A percentile compares a stretch with the other conserved stretches of the same genome.
Conservation (phyloP, 2,797 vertebrate species). For the Rhincodon typus region DNA sequence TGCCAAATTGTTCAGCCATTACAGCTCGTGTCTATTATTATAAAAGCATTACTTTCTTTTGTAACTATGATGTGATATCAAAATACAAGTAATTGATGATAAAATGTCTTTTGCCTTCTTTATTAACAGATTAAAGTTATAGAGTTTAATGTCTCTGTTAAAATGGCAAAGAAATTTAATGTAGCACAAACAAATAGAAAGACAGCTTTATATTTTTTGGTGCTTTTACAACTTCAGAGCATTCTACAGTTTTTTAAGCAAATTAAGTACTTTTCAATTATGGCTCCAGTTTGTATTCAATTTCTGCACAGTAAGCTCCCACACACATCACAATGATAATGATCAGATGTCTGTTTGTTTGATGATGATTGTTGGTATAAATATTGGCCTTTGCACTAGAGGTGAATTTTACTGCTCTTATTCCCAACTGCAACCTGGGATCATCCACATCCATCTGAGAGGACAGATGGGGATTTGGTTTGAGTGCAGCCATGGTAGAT, state of each 20-base stretch:
- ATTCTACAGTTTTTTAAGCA: neutral
- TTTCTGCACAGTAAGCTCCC: neutral
- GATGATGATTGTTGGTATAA: neutral
- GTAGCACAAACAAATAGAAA: too few species aligned
- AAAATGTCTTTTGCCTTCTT: neutral
- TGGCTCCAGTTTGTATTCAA: neutral
- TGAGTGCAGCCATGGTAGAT: too few species aligned
- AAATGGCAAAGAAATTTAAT: neutral
- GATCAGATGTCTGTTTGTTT: neutral
- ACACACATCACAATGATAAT: neutral
- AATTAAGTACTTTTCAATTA: neutral
- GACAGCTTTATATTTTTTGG: too few species aligned
- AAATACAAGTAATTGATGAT: neutral
- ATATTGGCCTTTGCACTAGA: neutral
- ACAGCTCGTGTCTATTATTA: too few species aligned
- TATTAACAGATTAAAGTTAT: neutral
- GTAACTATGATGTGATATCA: neutral
- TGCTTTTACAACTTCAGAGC: neutral
- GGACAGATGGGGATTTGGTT: neutral
- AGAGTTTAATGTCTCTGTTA: neutral
- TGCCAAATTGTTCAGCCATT: too few species aligned
- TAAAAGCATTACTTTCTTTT: too few species aligned
- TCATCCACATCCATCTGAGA: neutral
- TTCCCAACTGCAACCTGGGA: too few species aligned
- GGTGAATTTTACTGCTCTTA: neutral